Conservation (phyloP, 1,140 invertebrate genomes). For the Bicyclus anynana region DNA sequence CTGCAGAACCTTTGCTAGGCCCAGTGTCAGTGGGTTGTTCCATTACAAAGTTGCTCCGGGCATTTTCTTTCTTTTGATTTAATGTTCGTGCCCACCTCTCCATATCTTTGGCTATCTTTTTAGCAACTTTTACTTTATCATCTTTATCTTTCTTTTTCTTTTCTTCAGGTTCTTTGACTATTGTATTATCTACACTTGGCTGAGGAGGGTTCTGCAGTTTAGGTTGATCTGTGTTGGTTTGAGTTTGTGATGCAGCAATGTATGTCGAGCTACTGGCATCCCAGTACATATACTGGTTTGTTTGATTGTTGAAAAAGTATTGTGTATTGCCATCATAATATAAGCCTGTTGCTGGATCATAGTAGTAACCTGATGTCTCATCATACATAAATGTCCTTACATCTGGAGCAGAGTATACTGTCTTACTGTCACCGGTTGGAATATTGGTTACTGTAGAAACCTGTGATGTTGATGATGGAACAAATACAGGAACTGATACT, state of each 20-base stretch:
- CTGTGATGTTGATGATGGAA: slow-evolving; percentile 66
- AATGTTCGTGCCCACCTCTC: slow-evolving; percentile 97
- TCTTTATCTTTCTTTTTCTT: slow-evolving; percentile 83
- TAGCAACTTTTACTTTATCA: slow-evolving; percentile 97
- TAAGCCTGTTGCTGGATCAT: slow-evolving; percentile 93
- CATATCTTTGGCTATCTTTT: slow-evolving; percentile 98
- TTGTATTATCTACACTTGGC: slow-evolving; percentile 41
- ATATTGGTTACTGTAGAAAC: slow-evolving; percentile 71
- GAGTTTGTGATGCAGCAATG: slow-evolving; percentile 81
- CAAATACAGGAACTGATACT: slow-evolving; percentile 72
- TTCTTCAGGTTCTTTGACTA: slow-evolving; percentile 61
- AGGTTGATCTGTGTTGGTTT: slow-evolving; percentile 65
- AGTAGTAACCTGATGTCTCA: slow-evolving; percentile 97
- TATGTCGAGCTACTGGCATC: slow-evolving; percentile 90
- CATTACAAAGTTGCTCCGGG: slow-evolving; percentile 81
- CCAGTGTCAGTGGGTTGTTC: slow-evolving; percentile 71
- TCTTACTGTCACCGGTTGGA: slow-evolving; percentile 68
- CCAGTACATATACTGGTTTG: slow-evolving; percentile 97
- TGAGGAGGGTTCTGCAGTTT: slow-evolving; percentile 47
- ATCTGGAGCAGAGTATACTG: slow-evolving; percentile 84
- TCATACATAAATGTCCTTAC: slow-evolving; percentile 95
- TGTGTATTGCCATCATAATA: slow-evolving; percentile 98
- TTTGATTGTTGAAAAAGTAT: slow-evolving; percentile 95
- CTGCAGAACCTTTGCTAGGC: slow-evolving; percentile 85
- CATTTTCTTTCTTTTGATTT: slow-evolving; percentile 97